Base-by-base conservation (phyloP, 1,140 invertebrate species). In the Heliconius melpomene region DNA sequence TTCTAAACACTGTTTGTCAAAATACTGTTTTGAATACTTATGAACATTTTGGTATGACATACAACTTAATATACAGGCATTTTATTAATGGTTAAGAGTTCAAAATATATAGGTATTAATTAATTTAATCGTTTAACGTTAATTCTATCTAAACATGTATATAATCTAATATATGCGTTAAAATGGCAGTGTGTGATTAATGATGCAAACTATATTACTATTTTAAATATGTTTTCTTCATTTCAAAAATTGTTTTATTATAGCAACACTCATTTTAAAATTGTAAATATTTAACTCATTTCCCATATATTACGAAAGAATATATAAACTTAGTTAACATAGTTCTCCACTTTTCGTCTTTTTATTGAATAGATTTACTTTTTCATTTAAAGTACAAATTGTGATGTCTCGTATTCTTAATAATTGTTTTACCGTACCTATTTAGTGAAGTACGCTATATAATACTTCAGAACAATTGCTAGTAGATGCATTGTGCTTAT, bases 151-250 rank as follows among this genome's bases (percentile, higher is more conserved):
- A 29, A 26, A 29, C 60, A 66, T 60, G 40, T 46, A 46, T 46
- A 46, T 72, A 36, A 72, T 36, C 16, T 72, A 72, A 38, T 72
- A 72, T 72, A 72, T 72, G 32, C n/a, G 29, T 16, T 72, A 72
- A 72, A 72, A 72, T 46, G 32, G 72, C 38, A 72, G 72, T 46
- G 72, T 66, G 26, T 66, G 60, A 66, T 66, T 26, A 66, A 66
- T 66, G 60, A 66, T 66, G 60, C 23, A 66, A 66, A 29, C 13
- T 66, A 66, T 66, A 66, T 66, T 29, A 66, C 13, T 66, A 29
- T 66, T 26, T 66, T 66, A 66, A 16, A 18, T 66, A 66, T 29
- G 13, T 26, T 66, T 66, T 26, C 26, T 66, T 66, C 7, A 40
- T n/a, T 38, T 72, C 3, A 26, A 29, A 57, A 26, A 54, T 54